Evolutionary conservation across 2,888 invertebrate species (phyloP), one percentile per base, ranked within the genome.

Genomic region (Teleogryllus oceanicus): DNA sequence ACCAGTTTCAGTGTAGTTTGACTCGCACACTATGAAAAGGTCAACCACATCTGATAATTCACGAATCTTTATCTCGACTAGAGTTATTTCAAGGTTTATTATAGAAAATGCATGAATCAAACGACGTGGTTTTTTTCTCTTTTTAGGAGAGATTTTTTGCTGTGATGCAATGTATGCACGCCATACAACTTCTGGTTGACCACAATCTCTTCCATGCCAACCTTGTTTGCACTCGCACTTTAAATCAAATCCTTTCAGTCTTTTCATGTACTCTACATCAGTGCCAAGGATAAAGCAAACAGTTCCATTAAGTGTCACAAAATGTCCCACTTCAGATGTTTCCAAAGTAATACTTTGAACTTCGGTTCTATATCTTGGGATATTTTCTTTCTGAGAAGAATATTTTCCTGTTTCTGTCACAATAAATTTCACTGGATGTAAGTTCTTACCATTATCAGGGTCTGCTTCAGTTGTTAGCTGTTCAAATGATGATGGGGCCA

Each of bases 171-270:
- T 88, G 81, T 92, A 87, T 1, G 91, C 91, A 76, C 92, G 88
- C 91, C 92, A 92, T 18, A 92, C 89, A 13, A 92, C 90, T 85
- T 92, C 92, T 5, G 92, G 92, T 83, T 91, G 91, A 1, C 91
- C 91, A 84, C 92, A 92, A 83, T 92, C 92, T 12, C 87, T 87
- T 2, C 92, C 91, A 85, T 92, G 92, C 91, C 91, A 92, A 50
- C 90, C 90, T n/a, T 87, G 87, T 79, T 88, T 86, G 84, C 92
- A 92, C 20, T 88, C 86, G 83, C 92, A 92, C 83, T 78, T 62
- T n/a, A 62, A 18, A 5, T 5, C n/a, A 18, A 18, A 18, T 62
- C n/a, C 62, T 18, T 62, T 62, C 10, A 85, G 84, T 20, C 85
- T 83, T 80, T 84, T 84, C 87, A 88, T 88, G 11, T 85, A 84